phyloP scores from a whole-genome alignment of 2,888 invertebrate species.

The Muschampia plurimacula region DNA sequence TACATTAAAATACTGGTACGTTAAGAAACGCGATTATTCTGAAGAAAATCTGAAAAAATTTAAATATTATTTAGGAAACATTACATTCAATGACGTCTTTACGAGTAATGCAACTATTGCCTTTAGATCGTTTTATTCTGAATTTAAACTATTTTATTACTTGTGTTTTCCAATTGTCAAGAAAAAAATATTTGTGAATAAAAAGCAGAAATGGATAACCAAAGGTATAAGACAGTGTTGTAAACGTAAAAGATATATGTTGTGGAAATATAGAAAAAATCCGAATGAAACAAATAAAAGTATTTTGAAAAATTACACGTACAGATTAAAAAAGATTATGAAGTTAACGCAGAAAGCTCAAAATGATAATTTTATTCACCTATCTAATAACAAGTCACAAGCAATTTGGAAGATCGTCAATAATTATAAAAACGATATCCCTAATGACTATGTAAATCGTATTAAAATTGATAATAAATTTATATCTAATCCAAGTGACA shows the following conservation, averaged over 20 bases:
- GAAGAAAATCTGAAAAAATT: conserved; percentile 14
- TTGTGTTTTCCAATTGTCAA: conserved; percentile 15
- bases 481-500: background rate
- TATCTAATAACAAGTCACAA: background rate
- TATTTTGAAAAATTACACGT: conserved; percentile 1
- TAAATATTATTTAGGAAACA: conserved; percentile 5
- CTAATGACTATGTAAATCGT: background rate
- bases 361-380: conserved; percentile 15
- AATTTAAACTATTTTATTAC: conserved; percentile 21
- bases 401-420: conserved; percentile 1
- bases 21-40: conserved; percentile 11
- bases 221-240: conserved; percentile 17
- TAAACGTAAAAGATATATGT: conserved; percentile 12
- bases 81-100: conserved; percentile 10
- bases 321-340: conserved; percentile 17
- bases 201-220: conserved; percentile 15
- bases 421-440: background rate
- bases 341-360: conserved; percentile 11
- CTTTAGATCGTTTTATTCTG: conserved; percentile 9
- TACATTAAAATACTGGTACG: conserved; percentile 14
- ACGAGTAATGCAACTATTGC: conserved; percentile 1
- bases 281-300: conserved; percentile 8
- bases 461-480: conserved; percentile 4
- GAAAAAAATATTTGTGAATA: background rate
- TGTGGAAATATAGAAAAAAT: conserved; percentile 19